phyloP scores from a whole-genome alignment of 1,140 invertebrate species.

The Ceratosolen solmsi region DNA sequence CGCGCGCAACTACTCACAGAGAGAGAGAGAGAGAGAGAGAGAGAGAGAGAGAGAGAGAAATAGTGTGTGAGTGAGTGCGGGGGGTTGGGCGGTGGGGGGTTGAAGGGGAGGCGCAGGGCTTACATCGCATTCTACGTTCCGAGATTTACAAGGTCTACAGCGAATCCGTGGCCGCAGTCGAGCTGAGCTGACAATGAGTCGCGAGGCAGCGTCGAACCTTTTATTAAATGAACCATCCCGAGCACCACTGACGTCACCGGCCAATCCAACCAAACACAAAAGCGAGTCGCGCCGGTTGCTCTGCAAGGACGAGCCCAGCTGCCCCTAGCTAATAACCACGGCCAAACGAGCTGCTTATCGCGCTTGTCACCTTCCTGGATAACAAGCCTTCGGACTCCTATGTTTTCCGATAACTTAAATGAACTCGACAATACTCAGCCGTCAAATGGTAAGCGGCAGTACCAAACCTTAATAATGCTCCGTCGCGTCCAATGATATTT shows the following conservation, averaged over 20 bases:
- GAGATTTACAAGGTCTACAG: conserved; percentile 36
- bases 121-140: conserved; percentile 3
- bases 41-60: too few species aligned
- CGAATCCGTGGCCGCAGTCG: background rate
- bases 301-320: background rate
- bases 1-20: background rate
- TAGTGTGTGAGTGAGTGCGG: too few species aligned
- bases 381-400: too few species aligned
- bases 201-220: conserved; percentile 11
- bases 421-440: too few species aligned
- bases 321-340: background rate
- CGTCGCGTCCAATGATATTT: too few species aligned
- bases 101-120: background rate
- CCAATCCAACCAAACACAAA: background rate
- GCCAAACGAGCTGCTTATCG: conserved; percentile 2
- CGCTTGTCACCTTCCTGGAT: background rate
- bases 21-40: too few species aligned
- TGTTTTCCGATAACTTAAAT: too few species aligned
- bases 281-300: background rate
- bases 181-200: conserved; percentile 17
- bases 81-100: too few species aligned
- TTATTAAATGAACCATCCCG: conserved; percentile 22
- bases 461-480: too few species aligned
- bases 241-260: background rate
- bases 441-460: too few species aligned